A percentile compares a stretch with the other conserved stretches of the same genome.
phyloP scores from a whole-genome alignment of 2,888 invertebrate genomes.

The Ferdinandea cuprea region DNA sequence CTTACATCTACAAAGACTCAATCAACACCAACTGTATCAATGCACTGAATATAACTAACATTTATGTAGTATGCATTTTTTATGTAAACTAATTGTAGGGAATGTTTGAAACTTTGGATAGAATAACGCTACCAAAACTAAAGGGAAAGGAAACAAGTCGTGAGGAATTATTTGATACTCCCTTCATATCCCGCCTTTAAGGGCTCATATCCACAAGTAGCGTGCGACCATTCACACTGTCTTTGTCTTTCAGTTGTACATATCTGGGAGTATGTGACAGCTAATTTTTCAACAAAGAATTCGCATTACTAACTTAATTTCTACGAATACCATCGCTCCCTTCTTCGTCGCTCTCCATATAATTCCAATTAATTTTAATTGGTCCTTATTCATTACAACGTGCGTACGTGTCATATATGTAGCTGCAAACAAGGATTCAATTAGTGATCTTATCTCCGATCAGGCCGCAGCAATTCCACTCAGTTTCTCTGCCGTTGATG shows the following conservation, averaged over 20 bases:
- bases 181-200: too few relatives aligned
- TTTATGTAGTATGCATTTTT: too few relatives aligned
- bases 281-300: not conserved
- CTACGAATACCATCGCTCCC: not conserved
- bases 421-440: constrained; percentile 61
- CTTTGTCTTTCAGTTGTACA: not conserved
- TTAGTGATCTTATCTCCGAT: constrained; percentile 34
- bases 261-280: not conserved
- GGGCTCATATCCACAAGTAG: too few relatives aligned
- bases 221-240: too few relatives aligned
- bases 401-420: constrained; percentile 21
- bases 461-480: constrained; percentile 6
- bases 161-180: too few relatives aligned
- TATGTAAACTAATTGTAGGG: too few relatives aligned
- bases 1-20: too few relatives aligned
- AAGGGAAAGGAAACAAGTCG: too few relatives aligned
- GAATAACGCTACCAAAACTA: too few relatives aligned
- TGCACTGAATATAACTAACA: too few relatives aligned
- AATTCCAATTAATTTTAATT: constrained; percentile 70
- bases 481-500: constrained; percentile 29
- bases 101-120: too few relatives aligned
- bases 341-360: not conserved
- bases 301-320: constrained; percentile 12
- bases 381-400: constrained; percentile 51
- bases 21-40: too few relatives aligned